A percentile compares a stretch with the other conserved stretches of the same genome.
Conservation (phyloP, 1,140 invertebrate genomes). For the Calosoma granatense region DNA sequence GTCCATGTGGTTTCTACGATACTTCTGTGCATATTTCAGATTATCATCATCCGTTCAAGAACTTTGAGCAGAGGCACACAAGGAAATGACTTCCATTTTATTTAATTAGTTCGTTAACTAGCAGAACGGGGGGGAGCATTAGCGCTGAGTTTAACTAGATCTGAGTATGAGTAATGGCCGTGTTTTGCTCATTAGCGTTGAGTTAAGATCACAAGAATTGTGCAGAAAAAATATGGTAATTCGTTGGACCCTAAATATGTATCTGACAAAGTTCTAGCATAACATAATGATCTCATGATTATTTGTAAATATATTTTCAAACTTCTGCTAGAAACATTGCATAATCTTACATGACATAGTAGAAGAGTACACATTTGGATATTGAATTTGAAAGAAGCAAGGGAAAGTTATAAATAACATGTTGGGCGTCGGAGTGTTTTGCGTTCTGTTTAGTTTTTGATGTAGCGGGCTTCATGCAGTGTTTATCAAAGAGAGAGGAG, state of each 20-base stretch:
- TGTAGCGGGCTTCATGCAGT: background rate
- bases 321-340: no score
- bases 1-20: background rate
- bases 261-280: no score
- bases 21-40: background rate
- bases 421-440: background rate
- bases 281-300: no score
- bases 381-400: no score
- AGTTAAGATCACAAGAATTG: background rate
- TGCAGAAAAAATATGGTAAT: background rate
- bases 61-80: background rate
- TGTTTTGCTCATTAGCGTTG: background rate
- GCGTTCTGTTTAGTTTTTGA: background rate
- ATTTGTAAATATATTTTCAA: no score
- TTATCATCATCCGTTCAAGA: background rate
- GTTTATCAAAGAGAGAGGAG: background rate
- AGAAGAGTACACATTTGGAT: no score
- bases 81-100: background rate
- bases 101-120: background rate
- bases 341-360: no score
- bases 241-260: background rate
- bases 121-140: background rate
- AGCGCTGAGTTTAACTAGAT: background rate
- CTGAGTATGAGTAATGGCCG: background rate
- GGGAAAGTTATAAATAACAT: slow-evolving; percentile 6